Evolutionary conservation across 2,888 invertebrate genomes (phyloP).

Genomic region (Papilio demoleus): DNA sequence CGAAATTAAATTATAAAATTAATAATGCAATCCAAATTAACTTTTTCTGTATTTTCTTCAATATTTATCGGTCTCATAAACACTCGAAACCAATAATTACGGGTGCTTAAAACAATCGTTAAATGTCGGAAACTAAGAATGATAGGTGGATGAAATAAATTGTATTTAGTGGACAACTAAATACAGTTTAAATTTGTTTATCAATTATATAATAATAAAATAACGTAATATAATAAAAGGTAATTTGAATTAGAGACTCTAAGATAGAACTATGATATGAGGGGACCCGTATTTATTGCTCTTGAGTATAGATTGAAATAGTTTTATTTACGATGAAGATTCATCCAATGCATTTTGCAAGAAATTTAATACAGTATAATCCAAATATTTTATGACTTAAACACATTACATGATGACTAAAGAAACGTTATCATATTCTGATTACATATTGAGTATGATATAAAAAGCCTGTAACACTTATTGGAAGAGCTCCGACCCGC

Average conservation of each 20-base stretch:
- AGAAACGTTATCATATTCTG: background rate
- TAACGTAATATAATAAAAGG: too few species aligned
- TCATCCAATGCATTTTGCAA: background rate
- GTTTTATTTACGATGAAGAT: background rate
- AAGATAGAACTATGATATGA: too few species aligned
- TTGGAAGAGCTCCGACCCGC: background rate
- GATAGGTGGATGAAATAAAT: too few species aligned
- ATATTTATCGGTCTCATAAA: background rate
- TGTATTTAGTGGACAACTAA: too few species aligned
- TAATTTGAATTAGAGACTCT: too few species aligned
- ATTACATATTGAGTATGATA: background rate
- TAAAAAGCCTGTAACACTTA: conserved; percentile 3
- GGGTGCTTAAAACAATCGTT: too few species aligned
- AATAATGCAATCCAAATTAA: background rate
- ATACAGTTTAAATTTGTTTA: too few species aligned
- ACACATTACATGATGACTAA: background rate
- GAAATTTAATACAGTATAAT: background rate
- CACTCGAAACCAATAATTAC: too few species aligned
- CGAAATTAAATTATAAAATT: background rate
- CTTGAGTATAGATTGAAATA: background rate
- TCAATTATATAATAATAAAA: too few species aligned
- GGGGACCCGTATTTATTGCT: too few species aligned
- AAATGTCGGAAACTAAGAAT: too few species aligned
- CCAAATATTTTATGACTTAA: background rate
- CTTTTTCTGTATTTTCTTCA: background rate